Conservation (phyloP, 2,113 vertebrate species). For the Anolis sagrei region DNA sequence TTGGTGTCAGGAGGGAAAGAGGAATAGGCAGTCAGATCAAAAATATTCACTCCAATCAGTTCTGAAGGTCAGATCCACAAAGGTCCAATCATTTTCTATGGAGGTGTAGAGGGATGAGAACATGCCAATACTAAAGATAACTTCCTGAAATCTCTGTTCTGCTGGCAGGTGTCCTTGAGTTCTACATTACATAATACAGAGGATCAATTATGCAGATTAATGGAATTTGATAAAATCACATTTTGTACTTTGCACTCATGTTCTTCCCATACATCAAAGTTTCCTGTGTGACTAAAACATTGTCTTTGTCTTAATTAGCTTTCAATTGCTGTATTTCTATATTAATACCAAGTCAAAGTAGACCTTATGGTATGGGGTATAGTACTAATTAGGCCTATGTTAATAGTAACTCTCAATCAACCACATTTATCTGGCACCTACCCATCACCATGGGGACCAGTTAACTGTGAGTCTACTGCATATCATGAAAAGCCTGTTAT, state of each 20-base stretch:
- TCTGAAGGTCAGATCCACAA: neutral
- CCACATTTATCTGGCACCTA: too few species aligned
- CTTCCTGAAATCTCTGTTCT: neutral
- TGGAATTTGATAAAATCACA: neutral
- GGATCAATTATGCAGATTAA: constrained; percentile 1
- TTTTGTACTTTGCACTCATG: neutral
- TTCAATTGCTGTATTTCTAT: too few species aligned
- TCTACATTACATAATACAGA: neutral
- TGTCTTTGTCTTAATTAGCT: neutral
- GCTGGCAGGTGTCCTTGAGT: neutral
- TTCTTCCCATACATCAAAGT: neutral
- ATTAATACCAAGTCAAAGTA: too few species aligned
- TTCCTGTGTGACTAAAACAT: neutral
- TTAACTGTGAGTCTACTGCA: too few species aligned
- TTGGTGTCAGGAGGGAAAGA: neutral
- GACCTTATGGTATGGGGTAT: too few species aligned
- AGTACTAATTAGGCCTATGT: too few species aligned
- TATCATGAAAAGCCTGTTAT: too few species aligned
- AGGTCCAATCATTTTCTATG: neutral
- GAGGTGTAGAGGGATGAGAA: neutral
- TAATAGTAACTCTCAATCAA: too few species aligned
- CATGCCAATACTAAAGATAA: neutral
- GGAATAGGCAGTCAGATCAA: neutral
- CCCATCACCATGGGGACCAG: too few species aligned
- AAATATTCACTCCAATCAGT: neutral